These are phyloP conservation scores for Drosophila watanabei DNA, from an alignment of 1,140 invertebrate genomes.

Conservation along the genomic window DNA sequence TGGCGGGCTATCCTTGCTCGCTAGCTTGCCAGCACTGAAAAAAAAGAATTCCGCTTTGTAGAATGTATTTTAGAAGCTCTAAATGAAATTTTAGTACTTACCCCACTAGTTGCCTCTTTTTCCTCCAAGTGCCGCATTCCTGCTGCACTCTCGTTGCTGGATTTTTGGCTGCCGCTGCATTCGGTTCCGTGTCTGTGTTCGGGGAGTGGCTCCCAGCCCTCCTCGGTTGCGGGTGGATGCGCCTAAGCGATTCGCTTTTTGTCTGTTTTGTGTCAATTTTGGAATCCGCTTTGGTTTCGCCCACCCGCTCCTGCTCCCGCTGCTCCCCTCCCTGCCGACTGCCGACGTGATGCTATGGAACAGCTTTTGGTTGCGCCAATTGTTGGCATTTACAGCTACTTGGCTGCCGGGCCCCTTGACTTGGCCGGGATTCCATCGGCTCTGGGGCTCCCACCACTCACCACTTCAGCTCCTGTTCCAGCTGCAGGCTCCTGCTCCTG, in stretches of 20 bases:
- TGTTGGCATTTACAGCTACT: slow-evolving; percentile 81
- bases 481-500: neutral
- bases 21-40: slow-evolving; percentile 19
- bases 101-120: no score
- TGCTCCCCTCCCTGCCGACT: neutral
- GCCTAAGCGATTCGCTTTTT: slow-evolving; percentile 83
- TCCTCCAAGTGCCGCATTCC: slow-evolving; percentile 20
- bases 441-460: slow-evolving; percentile 7
- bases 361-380: slow-evolving; percentile 69
- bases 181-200: slow-evolving; percentile 33
- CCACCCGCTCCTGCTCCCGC: slow-evolving; percentile 25
- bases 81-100: no score
- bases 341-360: slow-evolving; percentile 22
- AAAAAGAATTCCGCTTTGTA: neutral
- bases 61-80: no score
- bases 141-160: slow-evolving; percentile 27
- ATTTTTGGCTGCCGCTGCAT: slow-evolving; percentile 39
- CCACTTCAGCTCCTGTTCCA: slow-evolving; percentile 6
- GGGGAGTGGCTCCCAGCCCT: slow-evolving; percentile 20
- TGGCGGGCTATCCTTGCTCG: slow-evolving; percentile 38
- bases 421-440: slow-evolving; percentile 27
- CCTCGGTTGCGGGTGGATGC: slow-evolving; percentile 62
- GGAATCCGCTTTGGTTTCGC: slow-evolving; percentile 79
- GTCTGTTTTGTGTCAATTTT: slow-evolving; percentile 83
- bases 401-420: slow-evolving; percentile 61